Conservation (phyloP, 2,888 invertebrate genomes). For the Hemistola chrysoprasaria region DNA sequence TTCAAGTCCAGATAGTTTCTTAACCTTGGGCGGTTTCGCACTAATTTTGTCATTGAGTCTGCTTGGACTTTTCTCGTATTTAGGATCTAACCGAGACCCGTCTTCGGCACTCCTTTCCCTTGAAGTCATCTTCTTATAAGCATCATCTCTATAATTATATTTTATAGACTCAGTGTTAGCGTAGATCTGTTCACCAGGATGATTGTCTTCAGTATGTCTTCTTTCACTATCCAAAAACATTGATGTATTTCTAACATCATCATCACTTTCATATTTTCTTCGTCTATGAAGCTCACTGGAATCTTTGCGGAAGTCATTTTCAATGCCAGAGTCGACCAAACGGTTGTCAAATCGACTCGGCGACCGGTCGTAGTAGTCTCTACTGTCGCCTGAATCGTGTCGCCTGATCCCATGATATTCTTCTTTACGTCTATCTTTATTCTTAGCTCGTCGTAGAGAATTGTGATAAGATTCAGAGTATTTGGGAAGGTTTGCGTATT, state of each 20-base stretch:
- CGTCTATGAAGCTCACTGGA: slow-evolving; percentile 80
- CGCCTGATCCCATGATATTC: slow-evolving; percentile 64
- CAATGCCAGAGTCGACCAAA: slow-evolving; percentile 90
- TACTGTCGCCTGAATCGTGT: slow-evolving; percentile 76
- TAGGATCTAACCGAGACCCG: slow-evolving; percentile 85
- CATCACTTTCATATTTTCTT: slow-evolving; percentile 83
- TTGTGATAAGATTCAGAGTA: slow-evolving; percentile 80
- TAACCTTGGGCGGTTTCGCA: slow-evolving; percentile 83
- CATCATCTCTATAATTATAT: slow-evolving; percentile 57
- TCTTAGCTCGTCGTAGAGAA: slow-evolving; percentile 83
- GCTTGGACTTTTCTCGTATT: slow-evolving; percentile 76
- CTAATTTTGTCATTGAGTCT: slow-evolving; percentile 76
- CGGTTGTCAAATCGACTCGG: slow-evolving; percentile 80
- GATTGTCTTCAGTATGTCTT: slow-evolving; percentile 86
- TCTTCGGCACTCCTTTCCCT: slow-evolving; percentile 84
- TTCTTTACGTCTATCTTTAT: slow-evolving; percentile 67
- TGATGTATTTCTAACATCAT: slow-evolving; percentile 86
- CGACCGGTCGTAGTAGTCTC: slow-evolving; percentile 70
- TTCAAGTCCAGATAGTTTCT: slow-evolving; percentile 87
- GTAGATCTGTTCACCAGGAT: slow-evolving; percentile 73
- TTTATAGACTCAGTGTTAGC: slow-evolving; percentile 68
- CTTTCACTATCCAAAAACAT: slow-evolving; percentile 88
- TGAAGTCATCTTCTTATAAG: slow-evolving; percentile 59
- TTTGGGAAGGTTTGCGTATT: slow-evolving; percentile 72
- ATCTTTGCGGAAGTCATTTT: slow-evolving; percentile 90